Evolutionary conservation across 1,140 invertebrate species (phyloP).

Genomic region (Drosophila ogumai): DNA sequence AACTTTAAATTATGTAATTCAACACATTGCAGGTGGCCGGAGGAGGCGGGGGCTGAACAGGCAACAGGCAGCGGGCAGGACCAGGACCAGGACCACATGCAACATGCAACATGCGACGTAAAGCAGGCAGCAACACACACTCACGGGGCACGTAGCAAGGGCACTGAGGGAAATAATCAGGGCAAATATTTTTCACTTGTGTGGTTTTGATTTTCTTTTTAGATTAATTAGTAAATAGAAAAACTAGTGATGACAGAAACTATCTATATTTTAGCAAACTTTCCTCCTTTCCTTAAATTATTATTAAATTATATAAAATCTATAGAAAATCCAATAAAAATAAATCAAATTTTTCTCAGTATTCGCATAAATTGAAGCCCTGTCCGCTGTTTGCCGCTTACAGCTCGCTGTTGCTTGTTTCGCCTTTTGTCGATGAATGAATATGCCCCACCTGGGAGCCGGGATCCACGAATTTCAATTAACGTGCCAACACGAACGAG

Average conservation of each 20-base stretch:
- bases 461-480: constrained; percentile 79
- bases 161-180: background rate
- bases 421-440: constrained; percentile 49
- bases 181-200: background rate
- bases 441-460: constrained; percentile 65
- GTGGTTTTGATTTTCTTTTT: background rate
- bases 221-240: too few relatives aligned
- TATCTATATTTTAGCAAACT: background rate
- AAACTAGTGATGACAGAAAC: too few relatives aligned
- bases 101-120: constrained; percentile 36
- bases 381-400: constrained; percentile 12
- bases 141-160: constrained; percentile 17
- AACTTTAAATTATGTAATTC: constrained; percentile 83
- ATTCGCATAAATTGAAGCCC: constrained; percentile 39
- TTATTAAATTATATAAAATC: background rate
- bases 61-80: constrained; percentile 46
- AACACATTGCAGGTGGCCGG: constrained; percentile 60
- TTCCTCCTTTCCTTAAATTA: background rate
- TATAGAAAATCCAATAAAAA: too few relatives aligned
- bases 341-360: constrained; percentile 1
- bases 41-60: constrained; percentile 8
- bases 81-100: constrained; percentile 19
- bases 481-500: constrained; percentile 72
- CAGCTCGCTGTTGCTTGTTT: constrained; percentile 9
- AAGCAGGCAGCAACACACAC: constrained; percentile 19